phyloP scores from a whole-genome alignment of 2,113 vertebrate species.

The Tylochromis polylepis region DNA sequence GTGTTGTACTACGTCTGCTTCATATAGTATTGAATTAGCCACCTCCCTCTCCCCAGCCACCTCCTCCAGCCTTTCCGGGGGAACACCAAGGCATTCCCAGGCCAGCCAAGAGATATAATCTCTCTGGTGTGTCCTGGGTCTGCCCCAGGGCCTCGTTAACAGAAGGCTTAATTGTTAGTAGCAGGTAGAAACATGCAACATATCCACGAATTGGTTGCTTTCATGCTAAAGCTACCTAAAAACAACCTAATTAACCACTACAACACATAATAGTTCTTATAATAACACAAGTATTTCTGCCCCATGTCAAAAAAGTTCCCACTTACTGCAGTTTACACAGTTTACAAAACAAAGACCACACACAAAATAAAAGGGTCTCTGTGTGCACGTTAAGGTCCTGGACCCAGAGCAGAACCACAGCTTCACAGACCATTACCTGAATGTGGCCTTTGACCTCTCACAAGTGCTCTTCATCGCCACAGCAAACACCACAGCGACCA shows the following conservation, averaged over 20 bases:
- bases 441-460: conserved; percentile 95
- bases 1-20: not conserved
- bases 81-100: too few species aligned
- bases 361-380: not conserved
- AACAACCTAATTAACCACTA: not conserved
- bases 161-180: not conserved
- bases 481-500: conserved; percentile 89
- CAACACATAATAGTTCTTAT: not conserved
- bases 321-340: rapidly evolving
- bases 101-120: too few species aligned
- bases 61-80: too few species aligned
- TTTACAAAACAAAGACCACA: not conserved
- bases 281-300: not conserved
- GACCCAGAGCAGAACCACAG: conserved; percentile 98
- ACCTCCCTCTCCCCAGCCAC: too few species aligned
- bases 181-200: not conserved
- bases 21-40: not conserved
- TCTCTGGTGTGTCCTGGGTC: too few species aligned
- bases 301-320: not conserved
- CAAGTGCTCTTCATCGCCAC: conserved; percentile 98
- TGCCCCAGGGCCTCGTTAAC: not conserved
- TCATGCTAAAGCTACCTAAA: not conserved
- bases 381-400: conserved; percentile 77
- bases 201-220: not conserved
- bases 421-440: conserved; percentile 96